Base-by-base conservation (phyloP, 1,140 invertebrate species). In the Zaprionus vittiger region DNA sequence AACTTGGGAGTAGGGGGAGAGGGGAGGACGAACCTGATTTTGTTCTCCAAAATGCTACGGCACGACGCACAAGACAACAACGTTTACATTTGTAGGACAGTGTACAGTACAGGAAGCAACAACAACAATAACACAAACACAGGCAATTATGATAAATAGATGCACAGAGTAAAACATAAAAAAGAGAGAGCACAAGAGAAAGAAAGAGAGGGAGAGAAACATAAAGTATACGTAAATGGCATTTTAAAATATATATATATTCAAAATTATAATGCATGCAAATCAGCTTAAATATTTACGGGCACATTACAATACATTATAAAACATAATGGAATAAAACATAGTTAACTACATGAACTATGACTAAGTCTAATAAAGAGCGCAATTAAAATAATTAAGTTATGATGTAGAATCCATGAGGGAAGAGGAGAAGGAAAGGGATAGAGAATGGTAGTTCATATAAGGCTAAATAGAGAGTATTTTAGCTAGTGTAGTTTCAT, bases 41-140 rank as follows among this genome's bases (percentile, higher is more conserved):
- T 96, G 94, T 95, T 96, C 94, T 96, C 96, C 95, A 96, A 93
- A 94, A 96, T 96, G 93, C 95, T 96, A 94, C 93, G 56, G 49
- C 73, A 79, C 59, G 44, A 49, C 55, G 78, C 67, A 72, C 22
- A 60, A 70, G 37, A 55, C 31, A 71, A 17, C 57, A 64, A 62
- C 47, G 65, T 67, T 72, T 68, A 79, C 80, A 72, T 44, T 41
- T n/a, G 66, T 55, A 63, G 70, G 72, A 86, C 72, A 81, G 61
- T 74, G 28, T 59, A 83, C 73, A 87, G 41, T 47, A 47, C 41
- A 17, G 41, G 57, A 70, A 72, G 72, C 63, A 73, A 31, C 20
- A 54, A 80, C 34, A 80, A 52, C 12, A 52, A 52, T 20, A 24
- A 52, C 11, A 24, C 4, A 7, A 52, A 24, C 47, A 24, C 84